Evolutionary conservation across 2,888 invertebrate species (phyloP), one percentile per base, ranked within the genome.

Genomic region (Clostera curtula): DNA sequence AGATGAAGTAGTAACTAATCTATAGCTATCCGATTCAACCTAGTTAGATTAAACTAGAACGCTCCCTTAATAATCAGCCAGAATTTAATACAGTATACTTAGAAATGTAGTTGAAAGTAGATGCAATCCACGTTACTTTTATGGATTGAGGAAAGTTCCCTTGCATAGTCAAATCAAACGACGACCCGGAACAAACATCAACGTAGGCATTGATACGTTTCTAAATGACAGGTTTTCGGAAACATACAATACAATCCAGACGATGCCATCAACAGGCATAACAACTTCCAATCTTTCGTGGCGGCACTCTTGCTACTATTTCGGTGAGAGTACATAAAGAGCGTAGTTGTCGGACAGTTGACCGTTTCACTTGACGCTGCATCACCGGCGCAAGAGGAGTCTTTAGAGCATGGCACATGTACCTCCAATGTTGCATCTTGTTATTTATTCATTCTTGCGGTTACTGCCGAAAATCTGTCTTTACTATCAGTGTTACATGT

Each of bases 261-360:
- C 69, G 89, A 91, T 64, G 90, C 92, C 73, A 92, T 96, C 85
- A 95, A 93, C 87, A 89, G 95, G 67, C 96, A 96, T 89, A 96
- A 96, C 90, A 96, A 96, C 89, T 96, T 96, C 89, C 91, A 93
- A 85, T 91, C 92, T 70, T 96, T 96, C 88, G 90, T 93, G 86
- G 91, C 92, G 85, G 92, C 93, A 74, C 89, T 96, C 75, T 90
- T 95, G 88, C 90, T 96, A 69, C 90, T 96, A 67, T 96, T 96
- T 88, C 92, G 95, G 95, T 92, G 90, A 92, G 91, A 65, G 62
- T 55, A 50, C 56, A 51, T 48, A 42, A 46, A 49, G 49, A 53
- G 50, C 37, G 63, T 67, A 67, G 65, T 50, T 41, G 42, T 43
- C 32, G 38, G 47, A 43, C 36, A 46, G 40, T 46, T 31, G 13